phyloP scores from a whole-genome alignment of 2,113 vertebrate species.

The Mus spicilegus region DNA sequence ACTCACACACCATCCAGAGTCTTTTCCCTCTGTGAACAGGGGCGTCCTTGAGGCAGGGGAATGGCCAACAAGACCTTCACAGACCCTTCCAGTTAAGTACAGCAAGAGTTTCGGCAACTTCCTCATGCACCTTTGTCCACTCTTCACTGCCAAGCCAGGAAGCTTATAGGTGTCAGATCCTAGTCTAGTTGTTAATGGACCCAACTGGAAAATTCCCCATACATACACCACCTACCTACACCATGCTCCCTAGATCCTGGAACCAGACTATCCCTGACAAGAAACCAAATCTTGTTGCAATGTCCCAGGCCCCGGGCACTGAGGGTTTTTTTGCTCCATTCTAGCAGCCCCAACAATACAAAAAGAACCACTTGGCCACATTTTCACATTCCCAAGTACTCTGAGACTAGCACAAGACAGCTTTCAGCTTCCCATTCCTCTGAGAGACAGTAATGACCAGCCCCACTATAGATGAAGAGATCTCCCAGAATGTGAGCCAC shows the following conservation, averaged over 20 bases:
- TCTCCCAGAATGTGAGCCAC: not conserved
- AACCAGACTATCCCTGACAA: not conserved
- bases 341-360: too few species aligned
- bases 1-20: rapidly evolving
- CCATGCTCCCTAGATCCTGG: not conserved
- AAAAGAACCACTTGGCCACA: not conserved
- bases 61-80: not conserved
- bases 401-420: not conserved
- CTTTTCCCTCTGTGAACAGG: not conserved
- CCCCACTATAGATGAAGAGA: not conserved
- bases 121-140: not conserved
- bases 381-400: not conserved
- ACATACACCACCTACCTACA: not conserved
- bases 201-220: not conserved
- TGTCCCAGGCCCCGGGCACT: not conserved
- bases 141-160: not conserved
- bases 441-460: not conserved
- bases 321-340: not conserved
- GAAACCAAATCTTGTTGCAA: not conserved
- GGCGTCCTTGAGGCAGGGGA: not conserved
- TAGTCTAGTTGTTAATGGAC: not conserved
- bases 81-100: not conserved
- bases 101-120: not conserved
- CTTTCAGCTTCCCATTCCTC: not conserved
- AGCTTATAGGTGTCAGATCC: not conserved